Evolutionary conservation across 2,888 invertebrate species (phyloP).

Genomic region (Pseudoips prasinana): DNA sequence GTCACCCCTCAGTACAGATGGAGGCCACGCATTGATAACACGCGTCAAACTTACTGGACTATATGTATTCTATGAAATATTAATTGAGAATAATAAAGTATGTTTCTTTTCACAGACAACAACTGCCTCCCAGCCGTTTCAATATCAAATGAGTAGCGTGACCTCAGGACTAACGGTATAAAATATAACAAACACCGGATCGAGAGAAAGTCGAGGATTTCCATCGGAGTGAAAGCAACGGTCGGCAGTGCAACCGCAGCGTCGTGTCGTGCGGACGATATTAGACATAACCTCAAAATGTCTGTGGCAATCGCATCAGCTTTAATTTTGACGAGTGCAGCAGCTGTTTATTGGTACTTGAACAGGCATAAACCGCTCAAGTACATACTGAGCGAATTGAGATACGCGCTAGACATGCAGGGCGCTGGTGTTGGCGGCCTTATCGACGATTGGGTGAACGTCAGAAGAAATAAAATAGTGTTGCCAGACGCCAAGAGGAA

Average conservation of each 20-base stretch:
- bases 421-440: conserved; percentile 81
- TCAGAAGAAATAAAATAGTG: conserved; percentile 82
- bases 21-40: conserved; percentile 45
- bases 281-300: conserved; percentile 68
- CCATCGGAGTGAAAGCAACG: conserved; percentile 69
- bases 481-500: conserved; percentile 84
- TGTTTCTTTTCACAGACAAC: conserved; percentile 25
- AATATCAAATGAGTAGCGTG: conserved; percentile 30
- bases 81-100: conserved; percentile 10
- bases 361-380: conserved; percentile 79
- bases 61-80: conserved; percentile 3
- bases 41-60: conserved; percentile 23
- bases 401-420: conserved; percentile 81
- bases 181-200: conserved; percentile 53
- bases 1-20: conserved; percentile 41
- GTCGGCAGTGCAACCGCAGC: conserved; percentile 55
- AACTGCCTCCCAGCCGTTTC: conserved; percentile 19
- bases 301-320: conserved; percentile 52
- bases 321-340: conserved; percentile 49
- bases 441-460: conserved; percentile 82
- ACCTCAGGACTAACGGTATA: conserved; percentile 68
- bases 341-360: conserved; percentile 67
- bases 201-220: conserved; percentile 73
- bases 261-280: conserved; percentile 58
- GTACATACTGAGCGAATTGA: conserved; percentile 75